These are phyloP conservation scores for Luperina nickerlii DNA, from an alignment of 2,888 invertebrate species.

Conservation along the genomic window DNA sequence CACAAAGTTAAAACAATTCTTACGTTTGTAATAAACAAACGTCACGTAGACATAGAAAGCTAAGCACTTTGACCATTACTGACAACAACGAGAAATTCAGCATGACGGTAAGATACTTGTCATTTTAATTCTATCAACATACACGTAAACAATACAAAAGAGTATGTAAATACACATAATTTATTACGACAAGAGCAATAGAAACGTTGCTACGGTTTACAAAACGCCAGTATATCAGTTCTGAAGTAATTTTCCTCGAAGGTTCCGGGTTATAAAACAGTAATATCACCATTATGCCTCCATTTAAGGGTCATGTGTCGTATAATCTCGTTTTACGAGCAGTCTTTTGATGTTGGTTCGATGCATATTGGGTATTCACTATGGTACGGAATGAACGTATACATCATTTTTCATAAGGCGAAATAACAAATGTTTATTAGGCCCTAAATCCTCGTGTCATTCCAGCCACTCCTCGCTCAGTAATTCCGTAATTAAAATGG, in stretches of 20 bases:
- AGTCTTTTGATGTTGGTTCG: conserved; percentile 62
- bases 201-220: conserved; percentile 39
- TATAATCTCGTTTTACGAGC: conserved; percentile 69
- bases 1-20: background rate
- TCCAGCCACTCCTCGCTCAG: conserved; percentile 70
- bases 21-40: conserved; percentile 11
- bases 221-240: conserved; percentile 59
- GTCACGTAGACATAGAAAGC: background rate
- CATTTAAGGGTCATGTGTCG: conserved; percentile 66
- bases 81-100: background rate
- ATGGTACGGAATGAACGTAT: conserved; percentile 36
- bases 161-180: conserved; percentile 27
- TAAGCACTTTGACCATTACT: background rate
- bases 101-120: background rate
- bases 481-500: conserved; percentile 84
- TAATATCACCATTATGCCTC: conserved; percentile 67
- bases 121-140: background rate
- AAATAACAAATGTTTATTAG: conserved; percentile 81
- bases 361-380: conserved; percentile 60
- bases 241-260: conserved; percentile 60
- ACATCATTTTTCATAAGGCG: conserved; percentile 74
- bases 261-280: conserved; percentile 69
- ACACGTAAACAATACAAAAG: background rate
- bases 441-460: conserved; percentile 73
- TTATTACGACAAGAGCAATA: conserved; percentile 50